phyloP scores from a whole-genome alignment of 30 jellyfish, hydroid and myxozoan species.

The Chironex yamaguchii region DNA sequence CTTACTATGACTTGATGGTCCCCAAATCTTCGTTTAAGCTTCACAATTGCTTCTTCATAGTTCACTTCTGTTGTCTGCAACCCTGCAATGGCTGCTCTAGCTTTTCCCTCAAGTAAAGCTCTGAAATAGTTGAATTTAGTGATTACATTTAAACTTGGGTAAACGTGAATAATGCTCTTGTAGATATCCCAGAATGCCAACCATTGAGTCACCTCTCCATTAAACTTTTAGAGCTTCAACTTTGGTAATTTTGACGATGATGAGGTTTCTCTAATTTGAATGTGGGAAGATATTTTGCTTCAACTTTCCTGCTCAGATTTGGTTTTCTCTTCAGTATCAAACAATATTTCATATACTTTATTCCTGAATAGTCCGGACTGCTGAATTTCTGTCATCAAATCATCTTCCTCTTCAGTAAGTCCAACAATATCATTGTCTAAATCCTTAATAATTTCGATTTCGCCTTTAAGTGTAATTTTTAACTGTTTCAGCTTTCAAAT shows the following conservation, averaged over 20 bases:
- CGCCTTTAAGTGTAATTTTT: no score
- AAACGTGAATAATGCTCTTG: constrained; percentile 20
- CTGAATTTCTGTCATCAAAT: no score
- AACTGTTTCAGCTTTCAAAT: no score
- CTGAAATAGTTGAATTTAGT: constrained; percentile 29
- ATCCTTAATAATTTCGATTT: no score
- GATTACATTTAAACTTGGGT: constrained; percentile 1
- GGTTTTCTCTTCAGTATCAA: not conserved
- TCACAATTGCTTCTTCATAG: constrained; percentile 16
- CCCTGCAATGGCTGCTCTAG: constrained; percentile 30
- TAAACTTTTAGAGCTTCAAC: not conserved
- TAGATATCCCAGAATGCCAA: constrained; percentile 25
- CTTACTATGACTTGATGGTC: constrained; percentile 19
- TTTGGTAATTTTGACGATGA: not conserved
- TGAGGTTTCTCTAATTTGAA: not conserved
- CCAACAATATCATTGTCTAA: not conserved
- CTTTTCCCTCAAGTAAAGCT: constrained; percentile 18
- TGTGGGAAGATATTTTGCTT: not conserved
- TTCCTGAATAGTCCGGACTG: not conserved
- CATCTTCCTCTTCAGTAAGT: no score
- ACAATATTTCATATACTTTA: not conserved
- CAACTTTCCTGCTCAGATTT: not conserved
- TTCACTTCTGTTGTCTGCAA: constrained; percentile 31
- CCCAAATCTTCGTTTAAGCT: constrained; percentile 2
- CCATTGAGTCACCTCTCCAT: constrained; percentile 37